Evolutionary conservation across 2,113 vertebrate species (phyloP).

Genomic region (Eulemur macaco): DNA sequence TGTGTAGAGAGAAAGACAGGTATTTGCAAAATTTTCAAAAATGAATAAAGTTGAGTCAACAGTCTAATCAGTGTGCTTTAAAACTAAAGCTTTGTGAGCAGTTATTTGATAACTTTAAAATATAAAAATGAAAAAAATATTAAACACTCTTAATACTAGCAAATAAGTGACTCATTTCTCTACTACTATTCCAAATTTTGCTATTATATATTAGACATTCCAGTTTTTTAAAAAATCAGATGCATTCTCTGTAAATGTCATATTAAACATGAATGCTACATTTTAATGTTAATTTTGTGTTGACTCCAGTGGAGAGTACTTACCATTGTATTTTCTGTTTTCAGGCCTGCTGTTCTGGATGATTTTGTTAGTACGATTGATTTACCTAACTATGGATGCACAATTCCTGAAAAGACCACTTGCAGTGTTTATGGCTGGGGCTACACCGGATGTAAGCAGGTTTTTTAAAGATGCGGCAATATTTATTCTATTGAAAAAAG

Average conservation of each 20-base stretch:
- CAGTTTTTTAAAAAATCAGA: not conserved
- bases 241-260: not conserved
- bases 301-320: not conserved
- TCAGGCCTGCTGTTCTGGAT: constrained; percentile 90
- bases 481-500: not conserved
- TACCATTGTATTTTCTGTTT: constrained; percentile 59
- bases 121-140: not conserved
- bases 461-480: constrained; percentile 65
- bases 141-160: not conserved
- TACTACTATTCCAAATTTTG: not conserved
- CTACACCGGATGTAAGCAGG: constrained; percentile 95
- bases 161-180: not conserved
- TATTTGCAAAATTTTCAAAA: constrained; percentile 2
- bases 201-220: not conserved
- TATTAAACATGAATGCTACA: not conserved
- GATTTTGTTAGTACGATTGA: constrained; percentile 92
- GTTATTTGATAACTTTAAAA: not conserved
- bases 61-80: not conserved
- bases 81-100: not conserved
- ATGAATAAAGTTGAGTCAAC: not conserved
- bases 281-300: not conserved
- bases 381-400: constrained; percentile 93
- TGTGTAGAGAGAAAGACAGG: not conserved
- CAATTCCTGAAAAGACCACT: constrained; percentile 91
- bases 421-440: constrained; percentile 98